Evolutionary conservation across 37 sponge, comb jelly and placozoan species (phyloP), one percentile per base, ranked within the genome.

Genomic region (Axinella damicornis): DNA sequence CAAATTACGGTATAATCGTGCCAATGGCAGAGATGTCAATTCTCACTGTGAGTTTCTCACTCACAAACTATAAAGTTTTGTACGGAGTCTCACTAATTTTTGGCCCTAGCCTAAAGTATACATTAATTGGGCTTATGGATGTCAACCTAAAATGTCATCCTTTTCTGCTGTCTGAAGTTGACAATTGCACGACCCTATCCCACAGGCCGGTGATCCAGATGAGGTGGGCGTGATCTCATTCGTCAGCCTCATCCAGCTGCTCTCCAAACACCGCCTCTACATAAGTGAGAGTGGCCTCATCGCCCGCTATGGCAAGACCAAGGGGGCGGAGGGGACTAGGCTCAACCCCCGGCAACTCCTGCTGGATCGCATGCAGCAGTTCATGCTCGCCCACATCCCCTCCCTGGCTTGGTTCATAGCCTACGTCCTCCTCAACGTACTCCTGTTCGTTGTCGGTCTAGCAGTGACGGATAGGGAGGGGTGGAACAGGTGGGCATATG

Each of bases 231-330:
- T 71, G 34, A 78, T 89, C 21, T 65, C 71, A 5, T 89, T 78
- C 37, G 58, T 89, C 20, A 81, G 72, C 30, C 73, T 89, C 56
- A 78, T 89, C 35, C 71, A 71, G 37, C 65, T 89, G 33, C 79
- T 89, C 30, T 71, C 71, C 1, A 60, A 89, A 35, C 90, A 89
- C 53, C 84, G 81, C n/a, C 84, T 89, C 76, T 83, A 89, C 74
- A 83, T 89, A 38, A 89, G 84, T 35, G 90, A 89, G 53, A 83
- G 84, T 52, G 90, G 90, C 22, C 66, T 78, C 27, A 89, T 89
- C 28, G 90, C 73, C 5, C 83, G 84, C 46, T 83, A 89, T 61
- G 83, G 84, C 38, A 80, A 87, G 81, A 87, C 88, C 53, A 87
- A 87, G 52, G 74, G 81, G 4, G 5, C 40, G 2, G 21, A 58